These are phyloP conservation scores for Branchipolynoe longqiensis DNA, from an alignment of 2,888 invertebrate species.

Conservation along the genomic window DNA sequence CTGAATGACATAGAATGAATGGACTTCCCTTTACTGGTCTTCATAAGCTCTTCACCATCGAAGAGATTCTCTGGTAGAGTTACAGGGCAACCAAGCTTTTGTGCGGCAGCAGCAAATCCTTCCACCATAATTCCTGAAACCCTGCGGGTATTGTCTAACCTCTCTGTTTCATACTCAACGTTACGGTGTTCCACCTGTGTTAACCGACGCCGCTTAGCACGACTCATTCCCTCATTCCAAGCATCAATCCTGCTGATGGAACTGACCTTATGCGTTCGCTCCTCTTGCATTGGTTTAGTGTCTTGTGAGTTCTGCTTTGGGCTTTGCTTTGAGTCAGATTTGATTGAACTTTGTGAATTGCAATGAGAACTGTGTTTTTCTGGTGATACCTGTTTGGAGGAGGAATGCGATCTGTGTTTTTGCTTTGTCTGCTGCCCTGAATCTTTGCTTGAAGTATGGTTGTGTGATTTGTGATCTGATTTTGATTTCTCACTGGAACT, in stretches of 20 bases:
- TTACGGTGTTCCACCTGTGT: neutral
- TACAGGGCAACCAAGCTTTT: conserved; percentile 20
- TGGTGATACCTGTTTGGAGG: neutral
- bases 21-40: neutral
- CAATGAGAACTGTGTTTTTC: no score
- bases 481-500: no score
- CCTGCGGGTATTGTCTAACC: neutral
- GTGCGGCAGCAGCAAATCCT: neutral
- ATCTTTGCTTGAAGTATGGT: no score
- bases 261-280: no score
- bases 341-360: no score
- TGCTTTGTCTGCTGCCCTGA: no score
- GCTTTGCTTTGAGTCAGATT: neutral
- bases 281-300: neutral
- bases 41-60: conserved; percentile 3
- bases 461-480: no score
- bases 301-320: neutral
- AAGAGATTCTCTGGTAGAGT: conserved; percentile 32
- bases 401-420: no score
- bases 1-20: neutral
- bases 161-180: conserved; percentile 12
- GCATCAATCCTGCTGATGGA: no score
- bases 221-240: no score
- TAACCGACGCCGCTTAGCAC: neutral
- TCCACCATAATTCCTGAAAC: neutral